Percentiles rank a stretch among this genome's conserved stretches.
phyloP scores from a whole-genome alignment of 2,888 invertebrate species.

The Acrocyrtus sp. region DNA sequence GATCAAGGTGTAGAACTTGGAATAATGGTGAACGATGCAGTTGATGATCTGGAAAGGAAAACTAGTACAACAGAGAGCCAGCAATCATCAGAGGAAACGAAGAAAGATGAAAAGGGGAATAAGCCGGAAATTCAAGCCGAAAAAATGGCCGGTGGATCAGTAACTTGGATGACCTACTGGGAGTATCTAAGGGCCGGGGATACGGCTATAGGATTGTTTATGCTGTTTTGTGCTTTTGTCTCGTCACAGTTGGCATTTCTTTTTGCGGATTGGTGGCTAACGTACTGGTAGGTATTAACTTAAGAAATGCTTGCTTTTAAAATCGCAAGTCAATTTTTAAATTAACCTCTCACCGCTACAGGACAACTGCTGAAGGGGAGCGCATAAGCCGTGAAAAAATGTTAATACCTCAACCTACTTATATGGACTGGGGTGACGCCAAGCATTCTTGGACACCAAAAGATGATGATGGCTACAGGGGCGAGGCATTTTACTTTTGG shows the following conservation, averaged over 20 bases:
- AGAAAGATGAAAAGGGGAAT: constrained; percentile 32
- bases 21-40: constrained; percentile 65
- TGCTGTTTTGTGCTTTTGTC: constrained; percentile 48
- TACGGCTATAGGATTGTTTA: constrained; percentile 34
- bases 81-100: constrained; percentile 1
- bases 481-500: constrained; percentile 65
- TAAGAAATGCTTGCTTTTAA: neutral
- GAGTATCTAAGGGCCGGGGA: constrained; percentile 60
- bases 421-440: neutral
- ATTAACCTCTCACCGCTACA: constrained; percentile 1
- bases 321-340: neutral
- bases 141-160: constrained; percentile 61
- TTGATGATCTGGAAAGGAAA: constrained; percentile 54
- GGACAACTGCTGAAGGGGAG: constrained; percentile 46
- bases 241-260: constrained; percentile 54
- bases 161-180: constrained; percentile 67
- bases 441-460: constrained; percentile 34
- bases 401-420: neutral
- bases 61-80: constrained; percentile 9
- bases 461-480: constrained; percentile 49
- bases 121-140: constrained; percentile 56
- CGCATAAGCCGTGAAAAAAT: constrained; percentile 7
- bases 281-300: constrained; percentile 53
- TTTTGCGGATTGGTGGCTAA: constrained; percentile 57
- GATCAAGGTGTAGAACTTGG: constrained; percentile 64